Evolutionary conservation across 2,888 invertebrate species (phyloP), one percentile per base, ranked within the genome.

Genomic region (Limnephilus rhombicus): DNA sequence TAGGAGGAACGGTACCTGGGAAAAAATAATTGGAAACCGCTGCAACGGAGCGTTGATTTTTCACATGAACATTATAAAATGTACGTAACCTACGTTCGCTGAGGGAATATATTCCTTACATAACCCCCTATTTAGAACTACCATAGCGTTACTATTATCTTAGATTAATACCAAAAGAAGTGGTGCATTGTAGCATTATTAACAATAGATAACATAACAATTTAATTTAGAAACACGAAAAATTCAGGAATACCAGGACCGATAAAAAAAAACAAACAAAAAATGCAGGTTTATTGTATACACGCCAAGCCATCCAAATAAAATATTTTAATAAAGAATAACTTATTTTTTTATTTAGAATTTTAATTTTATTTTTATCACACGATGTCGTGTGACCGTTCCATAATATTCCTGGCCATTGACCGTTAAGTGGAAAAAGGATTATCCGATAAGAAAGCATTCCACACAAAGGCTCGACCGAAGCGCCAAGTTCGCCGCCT

Each of bases 391-490:
- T 68, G 68, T 68, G 68, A n/a, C 68, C n/a, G 68, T 68, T 68
- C 24, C 24, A n/a, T 68, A 68, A 68, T 9, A 68, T 68, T 68
- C 68, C 24, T 68, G 9, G 68, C 9, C 68, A n/a, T 68, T 68
- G 68, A 68, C 53, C n/a, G 68, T 68, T 68, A 68, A 68, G 68
- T 68, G 68, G 68, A 68, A 68, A 68, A 68, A 24, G 68, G 68
- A 68, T 68, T 68, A 68, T 68, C 68, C n/a, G 68, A 68, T 68
- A 68, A 68, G 68, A 68, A 68, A 68, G 68, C 68, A 68, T 68
- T 68, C 24, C 68, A 68, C 68, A n/a, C n/a, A 68, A 68, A 68
- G 53, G 53, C 18, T 68, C 18, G 18, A 18, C 24, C 53, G 53
- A 68, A 68, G 68, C 24, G 68, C 68, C 24, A 68, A 68, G 68